Evolutionary conservation across 1,140 invertebrate species (phyloP), one percentile per base, ranked within the genome.

Genomic region (Pentalonia nigronervosa): DNA sequence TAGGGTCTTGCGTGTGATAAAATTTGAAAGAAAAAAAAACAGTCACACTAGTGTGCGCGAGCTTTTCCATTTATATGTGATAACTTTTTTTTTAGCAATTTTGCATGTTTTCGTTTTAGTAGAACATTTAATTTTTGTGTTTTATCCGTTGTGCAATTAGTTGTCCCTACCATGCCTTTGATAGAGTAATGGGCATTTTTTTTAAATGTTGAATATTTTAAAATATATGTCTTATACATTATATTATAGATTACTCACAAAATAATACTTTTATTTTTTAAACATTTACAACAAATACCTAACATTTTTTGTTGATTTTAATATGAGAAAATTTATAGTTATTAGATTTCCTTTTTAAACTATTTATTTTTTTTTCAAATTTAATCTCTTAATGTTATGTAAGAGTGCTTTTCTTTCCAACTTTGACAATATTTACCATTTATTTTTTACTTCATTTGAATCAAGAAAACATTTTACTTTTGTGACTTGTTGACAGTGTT

Each of bases 11-110:
- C 34, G 91, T 84, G 91, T 93, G 91, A 93, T 93, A 83, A 93
- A 81, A 50, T 91, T 41, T 83, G n/a, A 93, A 93, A 53, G 48
- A 53, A 36, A 84, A 53, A 47, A 86, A 93, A 91, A 25, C 76
- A 93, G 23, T 76, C 67, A 93, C 81, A 93, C 76, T 84, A 86
- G 81, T 83, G 48, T 93, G 81, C 81, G 76, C 91, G 91, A 93
- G 91, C 91, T 93, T 93, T 93, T 93, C 91, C 91, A 93, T 93
- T 93, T 81, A 93, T 93, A 93, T 93, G 91, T 93, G 91, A 93
- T 93, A 93, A 93, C 30, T n/a, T 53, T 86, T 67, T 83, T 76
- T 91, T 91, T 93, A 93, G 91, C 91, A 36, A 86, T 84, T 76
- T 83, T 93, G 91, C 91, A 93, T 93, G 91, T 93, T 93, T 91